Base-by-base conservation (phyloP, 2,888 invertebrate genomes). In the Liopterus haemorrhoidalis region DNA sequence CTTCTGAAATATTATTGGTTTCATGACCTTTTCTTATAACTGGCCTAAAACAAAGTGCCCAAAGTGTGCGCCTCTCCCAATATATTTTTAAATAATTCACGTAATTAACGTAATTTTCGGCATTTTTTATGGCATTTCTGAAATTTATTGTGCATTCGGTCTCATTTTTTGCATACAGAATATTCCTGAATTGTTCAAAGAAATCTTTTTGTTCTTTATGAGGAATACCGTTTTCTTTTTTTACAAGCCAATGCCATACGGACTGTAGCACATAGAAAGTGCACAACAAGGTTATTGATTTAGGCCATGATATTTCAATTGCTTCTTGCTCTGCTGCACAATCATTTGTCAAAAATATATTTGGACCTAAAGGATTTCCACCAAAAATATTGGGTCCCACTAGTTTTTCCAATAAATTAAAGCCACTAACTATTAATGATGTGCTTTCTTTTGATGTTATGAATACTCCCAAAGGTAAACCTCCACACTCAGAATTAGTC, bases 241-340 rank as follows among this genome's bases (percentile, higher is more conserved):
- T n/a, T n/a, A n/a, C n/a, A n/a, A 53, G 25, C 46, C 51, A 52
- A 5, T 41, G 38, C 41, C 48, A 52, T 3, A 42, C 41, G 5
- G 48, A 32, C 14, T 49, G 48, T 18, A 53, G 38, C 9, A 52
- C 44, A 46, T 55, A 49, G 27, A 51, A 54, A 9, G 35, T 31
- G 22, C 49, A 39, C 16, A 52, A 39, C 12, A 54, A 27, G 8
- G 35, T 15, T 16, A 12, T 48, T 11, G 47, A 32, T 9, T 39
- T 12, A 9, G 47, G 38, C 35, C 49, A 55, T 4, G 36, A 21
- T 11, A 8, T 2, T 22, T 20, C 15, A 5, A 55, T 19, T 9
- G 51, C 51, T 18, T 11, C 25, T 30, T 36, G 46, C 36, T 52
- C 49, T 2, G 49, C 31, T n/a, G 24, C n/a, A 14, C 25, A 46